Percentiles rank a stretch among this genome's conserved stretches.
phyloP scores from a whole-genome alignment of 2,113 vertebrate species.

The Diadophis punctatus region DNA sequence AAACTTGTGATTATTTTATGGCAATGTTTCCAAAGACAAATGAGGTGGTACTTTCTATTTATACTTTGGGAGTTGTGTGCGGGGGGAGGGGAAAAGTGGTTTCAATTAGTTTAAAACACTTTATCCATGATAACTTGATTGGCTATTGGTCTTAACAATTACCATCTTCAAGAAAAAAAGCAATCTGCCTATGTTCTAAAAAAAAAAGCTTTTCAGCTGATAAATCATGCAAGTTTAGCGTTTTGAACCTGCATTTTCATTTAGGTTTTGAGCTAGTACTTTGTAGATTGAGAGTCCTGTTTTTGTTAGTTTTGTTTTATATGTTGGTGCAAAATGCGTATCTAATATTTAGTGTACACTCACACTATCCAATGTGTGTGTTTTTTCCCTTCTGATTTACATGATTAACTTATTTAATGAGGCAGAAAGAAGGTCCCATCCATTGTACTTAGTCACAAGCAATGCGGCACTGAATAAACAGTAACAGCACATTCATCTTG shows the following conservation, averaged over 20 bases:
- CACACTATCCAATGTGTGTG: slow-evolving; percentile 50
- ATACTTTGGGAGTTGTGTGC: slow-evolving; percentile 7
- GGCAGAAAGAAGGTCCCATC: slow-evolving; percentile 65
- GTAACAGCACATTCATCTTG: slow-evolving; percentile 67
- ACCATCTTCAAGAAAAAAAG: not conserved
- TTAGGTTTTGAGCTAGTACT: slow-evolving; percentile 48
- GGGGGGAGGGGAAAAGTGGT: not conserved
- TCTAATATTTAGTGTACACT: slow-evolving; percentile 45
- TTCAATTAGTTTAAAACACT: not conserved
- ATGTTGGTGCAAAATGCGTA: slow-evolving; percentile 46
- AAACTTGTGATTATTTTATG: not conserved
- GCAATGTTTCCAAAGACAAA: not conserved
- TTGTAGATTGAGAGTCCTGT: slow-evolving; percentile 43
- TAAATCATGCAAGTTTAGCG: slow-evolving; percentile 30
- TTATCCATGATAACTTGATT: not conserved
- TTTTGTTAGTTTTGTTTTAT: slow-evolving; percentile 53
- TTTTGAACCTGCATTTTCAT: slow-evolving; percentile 47
- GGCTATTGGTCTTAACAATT: not conserved
- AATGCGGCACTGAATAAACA: slow-evolving; percentile 65
- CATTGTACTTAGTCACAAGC: slow-evolving; percentile 64
- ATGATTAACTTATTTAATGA: slow-evolving; percentile 81
- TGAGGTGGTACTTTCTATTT: slow-evolving; percentile 26
- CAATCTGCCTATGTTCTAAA: not conserved
- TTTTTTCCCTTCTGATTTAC: slow-evolving; percentile 62
- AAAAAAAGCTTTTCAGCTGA: slow-evolving; percentile 19